Evolutionary conservation across 1,140 invertebrate species (phyloP).

Genomic region (Apis dorsata): DNA sequence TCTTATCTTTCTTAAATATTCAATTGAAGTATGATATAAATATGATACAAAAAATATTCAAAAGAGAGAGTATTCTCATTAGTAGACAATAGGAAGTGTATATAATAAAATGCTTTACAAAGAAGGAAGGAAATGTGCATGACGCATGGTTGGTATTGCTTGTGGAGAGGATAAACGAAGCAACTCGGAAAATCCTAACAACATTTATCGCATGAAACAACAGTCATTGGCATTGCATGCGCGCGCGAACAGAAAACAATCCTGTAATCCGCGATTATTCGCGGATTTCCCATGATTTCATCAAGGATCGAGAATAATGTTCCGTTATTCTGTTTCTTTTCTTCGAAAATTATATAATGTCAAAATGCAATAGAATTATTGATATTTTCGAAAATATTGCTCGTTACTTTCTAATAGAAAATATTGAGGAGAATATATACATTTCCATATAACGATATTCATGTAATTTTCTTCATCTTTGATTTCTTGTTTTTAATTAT

Average conservation of each 20-base stretch:
- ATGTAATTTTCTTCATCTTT: neutral
- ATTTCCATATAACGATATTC: neutral
- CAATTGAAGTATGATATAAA: no score
- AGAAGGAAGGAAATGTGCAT: constrained; percentile 14
- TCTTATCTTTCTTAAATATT: no score
- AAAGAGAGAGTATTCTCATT: neutral
- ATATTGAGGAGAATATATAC: no score
- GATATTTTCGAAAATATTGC: neutral
- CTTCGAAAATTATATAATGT: constrained; percentile 25
- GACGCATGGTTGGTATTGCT: neutral
- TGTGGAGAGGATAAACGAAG: constrained; percentile 13
- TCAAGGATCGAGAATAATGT: constrained; percentile 19
- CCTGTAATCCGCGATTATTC: constrained; percentile 32
- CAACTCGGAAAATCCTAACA: constrained; percentile 53
- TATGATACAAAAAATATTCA: neutral
- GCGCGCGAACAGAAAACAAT: constrained; percentile 9
- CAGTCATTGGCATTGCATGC: constrained; percentile 35
- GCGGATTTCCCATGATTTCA: constrained; percentile 58
- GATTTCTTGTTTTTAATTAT: neutral
- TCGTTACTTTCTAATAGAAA: no score
- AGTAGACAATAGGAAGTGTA: neutral
- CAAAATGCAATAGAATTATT: neutral
- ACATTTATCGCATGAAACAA: constrained; percentile 52
- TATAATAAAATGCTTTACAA: neutral
- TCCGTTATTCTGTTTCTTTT: neutral